phyloP scores from a whole-genome alignment of 1,140 invertebrate species.

The Dendroctonus ponderosae region DNA sequence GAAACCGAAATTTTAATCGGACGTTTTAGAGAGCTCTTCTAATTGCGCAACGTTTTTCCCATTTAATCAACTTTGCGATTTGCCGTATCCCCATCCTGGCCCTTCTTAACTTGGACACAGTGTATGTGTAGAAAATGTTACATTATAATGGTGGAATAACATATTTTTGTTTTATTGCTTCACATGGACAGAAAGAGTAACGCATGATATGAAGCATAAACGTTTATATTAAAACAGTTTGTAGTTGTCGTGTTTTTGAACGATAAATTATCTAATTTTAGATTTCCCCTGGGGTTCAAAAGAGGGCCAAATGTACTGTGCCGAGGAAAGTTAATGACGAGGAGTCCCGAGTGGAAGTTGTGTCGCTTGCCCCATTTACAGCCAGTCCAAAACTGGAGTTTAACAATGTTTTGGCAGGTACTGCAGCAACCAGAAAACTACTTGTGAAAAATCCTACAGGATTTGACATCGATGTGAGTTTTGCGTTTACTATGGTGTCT shows the following conservation, averaged over 20 bases:
- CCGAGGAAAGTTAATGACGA: conserved; percentile 17
- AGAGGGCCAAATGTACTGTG: conserved; percentile 9
- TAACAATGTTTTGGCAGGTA: conserved; percentile 61
- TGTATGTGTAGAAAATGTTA: too few relatives aligned
- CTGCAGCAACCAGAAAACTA: conserved; percentile 53
- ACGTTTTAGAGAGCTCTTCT: too few relatives aligned
- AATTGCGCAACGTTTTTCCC: too few relatives aligned
- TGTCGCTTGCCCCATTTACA: conserved; percentile 62
- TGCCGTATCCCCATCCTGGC: too few relatives aligned
- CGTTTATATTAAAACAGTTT: too few relatives aligned
- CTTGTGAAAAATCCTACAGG: conserved; percentile 60
- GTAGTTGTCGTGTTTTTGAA: background rate
- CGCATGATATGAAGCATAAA: too few relatives aligned
- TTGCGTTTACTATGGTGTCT: conserved; percentile 3
- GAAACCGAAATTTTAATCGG: too few relatives aligned
- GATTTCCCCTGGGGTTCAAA: conserved; percentile 27
- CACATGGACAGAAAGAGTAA: too few relatives aligned
- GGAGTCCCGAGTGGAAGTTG: conserved; percentile 25
- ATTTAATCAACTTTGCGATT: too few relatives aligned
- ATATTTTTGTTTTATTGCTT: too few relatives aligned
- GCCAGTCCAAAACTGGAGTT: conserved; percentile 61
- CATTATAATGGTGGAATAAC: too few relatives aligned
- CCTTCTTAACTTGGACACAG: too few relatives aligned
- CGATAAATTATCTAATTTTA: conserved; percentile 4
- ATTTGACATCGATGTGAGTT: conserved; percentile 55